A percentile compares a stretch with the other conserved stretches of the same genome.
phyloP scores from a whole-genome alignment of 2,888 invertebrate genomes.

The Thereva nobilitata region DNA sequence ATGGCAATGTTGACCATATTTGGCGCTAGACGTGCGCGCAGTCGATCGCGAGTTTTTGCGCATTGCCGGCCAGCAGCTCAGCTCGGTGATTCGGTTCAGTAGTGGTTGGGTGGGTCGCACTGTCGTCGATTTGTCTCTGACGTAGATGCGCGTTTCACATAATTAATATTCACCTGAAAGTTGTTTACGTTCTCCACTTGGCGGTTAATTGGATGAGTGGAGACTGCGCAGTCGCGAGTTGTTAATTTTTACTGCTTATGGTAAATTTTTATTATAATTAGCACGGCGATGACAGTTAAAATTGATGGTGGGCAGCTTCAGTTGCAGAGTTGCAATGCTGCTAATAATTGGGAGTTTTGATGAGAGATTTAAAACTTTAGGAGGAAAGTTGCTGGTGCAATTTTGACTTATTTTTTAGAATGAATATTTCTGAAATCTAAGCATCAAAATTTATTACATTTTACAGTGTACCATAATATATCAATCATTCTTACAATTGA shows the following conservation, averaged over 20 bases:
- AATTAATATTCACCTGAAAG: conserved; percentile 33
- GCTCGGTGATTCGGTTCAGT: conserved; percentile 9
- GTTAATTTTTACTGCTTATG: conserved; percentile 6
- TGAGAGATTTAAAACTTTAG: too few relatives aligned
- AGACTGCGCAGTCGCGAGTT: neutral
- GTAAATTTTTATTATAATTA: conserved; percentile 5
- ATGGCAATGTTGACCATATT: conserved; percentile 37
- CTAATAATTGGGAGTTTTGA: too few relatives aligned
- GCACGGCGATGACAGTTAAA: neutral
- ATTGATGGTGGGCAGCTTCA: too few relatives aligned
- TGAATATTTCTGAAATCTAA: too few relatives aligned
- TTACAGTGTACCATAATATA: too few relatives aligned
- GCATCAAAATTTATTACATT: too few relatives aligned
- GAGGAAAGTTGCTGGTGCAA: too few relatives aligned
- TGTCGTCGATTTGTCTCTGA: conserved; percentile 33
- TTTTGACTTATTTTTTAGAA: too few relatives aligned
- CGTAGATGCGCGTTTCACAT: conserved; percentile 10
- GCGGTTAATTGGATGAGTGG: conserved; percentile 21
- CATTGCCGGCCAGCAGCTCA: conserved; percentile 3
- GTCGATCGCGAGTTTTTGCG: conserved; percentile 24
- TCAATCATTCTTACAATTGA: too few relatives aligned
- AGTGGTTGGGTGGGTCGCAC: conserved; percentile 28
- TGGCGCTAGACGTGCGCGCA: conserved; percentile 38
- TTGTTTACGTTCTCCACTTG: conserved; percentile 27
- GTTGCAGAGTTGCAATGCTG: too few relatives aligned